These are phyloP conservation scores for Pseudococcus longispinus DNA, from an alignment of 2,888 invertebrate genomes.

Conservation along the genomic window DNA sequence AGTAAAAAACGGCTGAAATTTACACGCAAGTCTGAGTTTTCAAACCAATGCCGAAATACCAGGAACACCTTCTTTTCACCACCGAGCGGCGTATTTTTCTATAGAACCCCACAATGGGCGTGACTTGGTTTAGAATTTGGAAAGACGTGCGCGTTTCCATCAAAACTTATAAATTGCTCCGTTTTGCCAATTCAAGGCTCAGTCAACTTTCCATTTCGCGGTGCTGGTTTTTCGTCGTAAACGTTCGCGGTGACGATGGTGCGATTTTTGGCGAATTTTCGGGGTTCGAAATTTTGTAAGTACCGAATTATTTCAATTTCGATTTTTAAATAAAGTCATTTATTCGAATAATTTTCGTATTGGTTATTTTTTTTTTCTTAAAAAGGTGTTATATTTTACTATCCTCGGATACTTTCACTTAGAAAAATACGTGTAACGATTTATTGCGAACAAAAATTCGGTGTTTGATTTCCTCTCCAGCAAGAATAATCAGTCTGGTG, in stretches of 20 bases:
- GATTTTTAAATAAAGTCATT: background rate
- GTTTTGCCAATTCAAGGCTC: slow-evolving; percentile 36
- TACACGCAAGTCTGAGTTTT: slow-evolving; percentile 49
- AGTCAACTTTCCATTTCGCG: slow-evolving; percentile 26
- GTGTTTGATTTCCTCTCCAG: background rate
- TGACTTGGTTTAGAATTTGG: slow-evolving; percentile 41
- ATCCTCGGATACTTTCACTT: too few relatives aligned
- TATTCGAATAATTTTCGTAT: background rate
- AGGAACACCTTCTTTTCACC: slow-evolving; percentile 52
- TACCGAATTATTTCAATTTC: background rate
- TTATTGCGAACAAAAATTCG: background rate
- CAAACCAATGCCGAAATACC: slow-evolving; percentile 33
- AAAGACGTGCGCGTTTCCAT: slow-evolving; percentile 50
- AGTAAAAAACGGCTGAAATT: slow-evolving; percentile 12
- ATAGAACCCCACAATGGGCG: slow-evolving; percentile 42
- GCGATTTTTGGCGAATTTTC: background rate
- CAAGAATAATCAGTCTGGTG: background rate
- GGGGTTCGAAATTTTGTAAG: slow-evolving; percentile 10
- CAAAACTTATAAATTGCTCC: slow-evolving; percentile 37
- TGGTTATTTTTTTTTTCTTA: background rate
- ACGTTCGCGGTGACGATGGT: background rate
- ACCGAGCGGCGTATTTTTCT: slow-evolving; percentile 29
- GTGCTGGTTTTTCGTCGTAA: background rate
- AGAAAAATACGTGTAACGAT: too few relatives aligned
- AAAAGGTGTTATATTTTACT: too few relatives aligned